Percentiles rank a stretch among this genome's conserved stretches.
Conservation (phyloP, 2,888 invertebrate species). For the Drosophila sordidula region DNA sequence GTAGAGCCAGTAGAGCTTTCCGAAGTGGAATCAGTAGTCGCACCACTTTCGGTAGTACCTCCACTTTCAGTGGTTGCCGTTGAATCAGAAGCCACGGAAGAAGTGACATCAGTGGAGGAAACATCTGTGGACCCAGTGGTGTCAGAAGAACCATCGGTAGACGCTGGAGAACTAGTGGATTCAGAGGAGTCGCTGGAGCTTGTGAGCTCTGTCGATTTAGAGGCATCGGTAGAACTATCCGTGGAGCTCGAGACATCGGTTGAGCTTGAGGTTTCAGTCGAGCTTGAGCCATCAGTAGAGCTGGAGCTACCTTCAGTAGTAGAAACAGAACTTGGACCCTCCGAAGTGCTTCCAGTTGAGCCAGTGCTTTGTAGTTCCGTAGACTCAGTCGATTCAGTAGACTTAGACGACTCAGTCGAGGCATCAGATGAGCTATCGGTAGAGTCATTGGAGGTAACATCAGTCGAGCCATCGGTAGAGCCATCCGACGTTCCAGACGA, state of each 20-base stretch:
- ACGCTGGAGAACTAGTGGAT: slow-evolving; percentile 2
- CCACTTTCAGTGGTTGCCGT: slow-evolving; percentile 37
- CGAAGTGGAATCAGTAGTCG: slow-evolving; percentile 40
- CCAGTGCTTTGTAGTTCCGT: slow-evolving; percentile 24
- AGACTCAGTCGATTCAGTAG: not conserved
- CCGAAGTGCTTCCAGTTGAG: slow-evolving; percentile 30
- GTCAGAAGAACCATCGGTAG: slow-evolving; percentile 7
- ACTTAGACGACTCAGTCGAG: too few relatives aligned
- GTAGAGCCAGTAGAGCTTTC: slow-evolving; percentile 55
- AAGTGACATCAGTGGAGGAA: slow-evolving; percentile 23
- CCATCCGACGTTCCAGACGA: too few relatives aligned
- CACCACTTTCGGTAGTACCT: slow-evolving; percentile 43
- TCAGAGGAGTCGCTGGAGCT: slow-evolving; percentile 2
- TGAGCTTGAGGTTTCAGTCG: slow-evolving; percentile 7
- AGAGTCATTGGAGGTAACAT: too few relatives aligned
- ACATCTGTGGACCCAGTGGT: slow-evolving; percentile 18
- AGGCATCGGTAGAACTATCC: slow-evolving; percentile 15
- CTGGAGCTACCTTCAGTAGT: slow-evolving; percentile 32
- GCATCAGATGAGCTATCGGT: too few relatives aligned
- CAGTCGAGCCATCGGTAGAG: too few relatives aligned
- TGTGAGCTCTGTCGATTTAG: slow-evolving; percentile 3
- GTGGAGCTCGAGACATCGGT: slow-evolving; percentile 11
- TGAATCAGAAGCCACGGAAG: slow-evolving; percentile 29
- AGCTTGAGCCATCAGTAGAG: slow-evolving; percentile 11
- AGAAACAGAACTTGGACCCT: slow-evolving; percentile 7